phyloP scores from a whole-genome alignment of 1,140 invertebrate species.

The Drosophila santomea region DNA sequence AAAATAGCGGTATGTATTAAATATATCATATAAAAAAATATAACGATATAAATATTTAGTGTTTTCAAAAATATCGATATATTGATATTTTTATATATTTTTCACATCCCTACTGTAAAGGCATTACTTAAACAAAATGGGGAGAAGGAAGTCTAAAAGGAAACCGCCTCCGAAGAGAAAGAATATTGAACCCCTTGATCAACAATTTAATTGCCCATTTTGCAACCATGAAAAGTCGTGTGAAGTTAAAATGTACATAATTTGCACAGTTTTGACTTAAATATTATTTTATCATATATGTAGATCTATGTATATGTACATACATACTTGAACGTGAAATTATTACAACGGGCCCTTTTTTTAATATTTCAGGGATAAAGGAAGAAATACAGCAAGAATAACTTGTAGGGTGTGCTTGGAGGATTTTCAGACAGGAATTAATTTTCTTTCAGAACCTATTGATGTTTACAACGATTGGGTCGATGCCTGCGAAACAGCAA shows the following conservation, averaged over 20 bases:
- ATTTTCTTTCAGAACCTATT: constrained; percentile 6
- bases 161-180: constrained; percentile 95
- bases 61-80: too few species aligned
- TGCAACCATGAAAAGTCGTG: constrained; percentile 99
- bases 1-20: too few species aligned
- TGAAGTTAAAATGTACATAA: constrained; percentile 98
- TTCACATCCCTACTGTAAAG: too few species aligned
- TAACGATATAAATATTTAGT: too few species aligned
- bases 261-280: background rate
- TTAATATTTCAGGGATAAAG: constrained; percentile 2
- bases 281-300: background rate
- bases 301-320: background rate
- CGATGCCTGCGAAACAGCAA: constrained; percentile 5
- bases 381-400: constrained; percentile 6
- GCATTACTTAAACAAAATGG: constrained; percentile 88
- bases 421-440: constrained; percentile 6
- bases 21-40: too few species aligned
- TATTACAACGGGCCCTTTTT: background rate
- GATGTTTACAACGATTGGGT: constrained; percentile 13
- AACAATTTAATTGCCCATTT: constrained; percentile 99
- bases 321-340: background rate
- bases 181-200: constrained; percentile 89
- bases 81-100: too few species aligned
- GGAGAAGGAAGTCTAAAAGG: constrained; percentile 97
- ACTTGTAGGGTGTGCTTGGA: constrained; percentile 9